These are phyloP conservation scores for Himalopsyche anomala DNA, from an alignment of 2,888 invertebrate species.

Conservation along the genomic window DNA sequence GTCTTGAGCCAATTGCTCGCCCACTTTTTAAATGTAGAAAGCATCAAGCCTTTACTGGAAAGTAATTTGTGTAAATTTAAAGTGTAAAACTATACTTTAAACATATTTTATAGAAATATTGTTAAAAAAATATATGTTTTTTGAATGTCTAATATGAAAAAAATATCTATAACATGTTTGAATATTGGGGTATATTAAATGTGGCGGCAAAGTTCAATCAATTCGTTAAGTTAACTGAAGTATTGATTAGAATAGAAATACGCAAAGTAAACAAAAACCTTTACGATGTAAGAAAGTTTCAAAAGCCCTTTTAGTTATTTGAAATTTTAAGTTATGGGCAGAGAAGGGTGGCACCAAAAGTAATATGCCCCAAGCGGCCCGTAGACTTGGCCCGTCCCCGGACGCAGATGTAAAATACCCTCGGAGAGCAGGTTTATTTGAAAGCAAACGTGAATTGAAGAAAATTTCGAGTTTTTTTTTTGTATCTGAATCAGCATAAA, in stretches of 20 bases:
- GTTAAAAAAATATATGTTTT: too few relatives aligned
- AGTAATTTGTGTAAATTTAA: too few relatives aligned
- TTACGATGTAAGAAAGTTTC: constrained; percentile 39
- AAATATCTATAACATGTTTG: too few relatives aligned
- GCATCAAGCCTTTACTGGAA: too few relatives aligned
- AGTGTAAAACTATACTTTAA: too few relatives aligned
- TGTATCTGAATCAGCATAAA: constrained; percentile 43
- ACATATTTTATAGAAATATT: too few relatives aligned
- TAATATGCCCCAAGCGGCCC: constrained; percentile 43
- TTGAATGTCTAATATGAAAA: too few relatives aligned
- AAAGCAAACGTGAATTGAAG: constrained; percentile 41
- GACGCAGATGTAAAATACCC: constrained; percentile 35
- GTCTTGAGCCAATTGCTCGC: too few relatives aligned
- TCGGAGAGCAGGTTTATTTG: constrained; percentile 36
- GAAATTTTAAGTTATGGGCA: constrained; percentile 43
- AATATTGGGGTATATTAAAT: too few relatives aligned
- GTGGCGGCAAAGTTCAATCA: background rate
- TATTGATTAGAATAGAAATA: constrained; percentile 7
- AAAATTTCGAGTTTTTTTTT: constrained; percentile 39
- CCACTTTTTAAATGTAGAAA: too few relatives aligned
- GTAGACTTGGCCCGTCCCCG: constrained; percentile 23
- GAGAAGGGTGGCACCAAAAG: constrained; percentile 41
- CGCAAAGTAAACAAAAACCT: constrained; percentile 33
- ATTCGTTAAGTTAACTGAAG: background rate
- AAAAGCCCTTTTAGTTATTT: constrained; percentile 38